These are phyloP conservation scores for Malachius bipustulatus DNA, from an alignment of 2,888 invertebrate genomes.

Conservation along the genomic window DNA sequence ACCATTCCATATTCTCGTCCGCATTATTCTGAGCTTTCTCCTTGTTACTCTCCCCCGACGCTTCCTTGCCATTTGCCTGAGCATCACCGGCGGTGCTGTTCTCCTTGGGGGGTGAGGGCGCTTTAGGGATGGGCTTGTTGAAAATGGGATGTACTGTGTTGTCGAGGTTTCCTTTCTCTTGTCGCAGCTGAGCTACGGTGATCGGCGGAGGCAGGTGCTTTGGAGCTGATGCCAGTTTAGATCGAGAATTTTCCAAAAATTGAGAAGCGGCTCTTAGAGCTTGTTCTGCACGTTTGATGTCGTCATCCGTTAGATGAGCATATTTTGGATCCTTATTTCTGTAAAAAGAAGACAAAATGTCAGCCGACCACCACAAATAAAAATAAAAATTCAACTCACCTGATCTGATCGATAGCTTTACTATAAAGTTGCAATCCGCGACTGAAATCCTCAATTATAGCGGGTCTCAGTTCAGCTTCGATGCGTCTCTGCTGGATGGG, in stretches of 20 bases:
- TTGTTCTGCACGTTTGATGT: constrained; percentile 64
- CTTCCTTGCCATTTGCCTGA: constrained; percentile 15
- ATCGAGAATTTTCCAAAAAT: constrained; percentile 73
- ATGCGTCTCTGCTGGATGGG: constrained; percentile 74
- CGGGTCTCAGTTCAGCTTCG: constrained; percentile 71
- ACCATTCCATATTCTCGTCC: constrained; percentile 26
- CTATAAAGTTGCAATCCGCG: constrained; percentile 66
- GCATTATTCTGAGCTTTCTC: constrained; percentile 13
- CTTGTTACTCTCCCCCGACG: constrained; percentile 10
- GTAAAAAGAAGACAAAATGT: constrained; percentile 14
- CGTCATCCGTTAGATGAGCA: constrained; percentile 69
- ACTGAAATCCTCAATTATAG: constrained; percentile 70
- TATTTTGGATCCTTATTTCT: constrained; percentile 60
- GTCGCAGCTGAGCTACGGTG: constrained; percentile 65
- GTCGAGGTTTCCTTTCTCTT: constrained; percentile 61
- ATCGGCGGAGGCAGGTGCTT: constrained; percentile 65
- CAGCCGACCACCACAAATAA: constrained; percentile 7
- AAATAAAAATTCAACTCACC: constrained; percentile 30
- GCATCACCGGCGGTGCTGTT: constrained; percentile 20
- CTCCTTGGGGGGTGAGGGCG: constrained; percentile 46
- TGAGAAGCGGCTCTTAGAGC: constrained; percentile 57
- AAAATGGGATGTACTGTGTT: constrained; percentile 59
- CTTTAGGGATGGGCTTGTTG: constrained; percentile 85
- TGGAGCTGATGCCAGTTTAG: constrained; percentile 50
- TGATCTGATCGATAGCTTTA: constrained; percentile 64